phyloP scores from a whole-genome alignment of 1,140 invertebrate genomes.

The Manduca sexta region DNA sequence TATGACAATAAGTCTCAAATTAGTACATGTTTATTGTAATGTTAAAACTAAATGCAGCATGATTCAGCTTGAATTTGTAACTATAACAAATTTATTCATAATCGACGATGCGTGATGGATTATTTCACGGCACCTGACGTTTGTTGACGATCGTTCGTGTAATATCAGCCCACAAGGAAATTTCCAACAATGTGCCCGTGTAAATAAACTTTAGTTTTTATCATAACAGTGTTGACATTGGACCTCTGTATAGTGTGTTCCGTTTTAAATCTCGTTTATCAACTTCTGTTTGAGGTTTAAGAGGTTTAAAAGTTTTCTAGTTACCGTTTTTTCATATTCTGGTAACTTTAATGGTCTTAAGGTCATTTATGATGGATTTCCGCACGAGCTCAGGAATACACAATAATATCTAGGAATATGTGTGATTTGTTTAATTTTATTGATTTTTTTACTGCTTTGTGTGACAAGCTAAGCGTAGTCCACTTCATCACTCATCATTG shows the following conservation, averaged over 20 bases:
- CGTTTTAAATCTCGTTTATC: neutral
- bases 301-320: neutral
- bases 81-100: conserved; percentile 24
- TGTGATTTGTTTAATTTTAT: too few relatives aligned
- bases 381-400: too few relatives aligned
- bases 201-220: conserved; percentile 8
- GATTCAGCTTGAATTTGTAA: conserved; percentile 1
- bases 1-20: too few relatives aligned
- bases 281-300: neutral
- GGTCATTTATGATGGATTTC: too few relatives aligned
- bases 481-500: too few relatives aligned
- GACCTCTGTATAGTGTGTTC: neutral
- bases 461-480: too few relatives aligned
- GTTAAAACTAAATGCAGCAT: too few relatives aligned
- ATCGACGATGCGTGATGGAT: conserved; percentile 36
- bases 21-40: too few relatives aligned
- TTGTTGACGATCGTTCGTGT: conserved; percentile 5
- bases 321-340: too few relatives aligned
- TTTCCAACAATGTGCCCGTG: conserved; percentile 23
- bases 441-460: too few relatives aligned
- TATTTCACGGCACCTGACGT: conserved; percentile 21
- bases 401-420: too few relatives aligned
- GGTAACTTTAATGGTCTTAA: too few relatives aligned
- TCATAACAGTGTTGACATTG: neutral
- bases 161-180: conserved; percentile 28